These are phyloP conservation scores for Trichomycterus rosablanca DNA, from an alignment of 2,113 vertebrate species.

Conservation along the genomic window DNA sequence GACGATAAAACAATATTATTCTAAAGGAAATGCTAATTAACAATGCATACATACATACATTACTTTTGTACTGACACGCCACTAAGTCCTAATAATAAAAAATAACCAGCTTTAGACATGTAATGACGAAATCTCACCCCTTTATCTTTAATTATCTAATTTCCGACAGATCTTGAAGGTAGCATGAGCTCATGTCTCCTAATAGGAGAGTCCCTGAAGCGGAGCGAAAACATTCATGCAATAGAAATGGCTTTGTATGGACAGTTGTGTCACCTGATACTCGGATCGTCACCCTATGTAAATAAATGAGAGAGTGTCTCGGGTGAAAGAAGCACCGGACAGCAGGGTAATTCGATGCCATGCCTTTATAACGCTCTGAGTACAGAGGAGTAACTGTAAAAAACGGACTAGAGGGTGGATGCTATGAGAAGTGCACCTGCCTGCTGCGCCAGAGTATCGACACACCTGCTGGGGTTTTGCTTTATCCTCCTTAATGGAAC, in stretches of 20 bases:
- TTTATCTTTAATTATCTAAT: too few relatives aligned
- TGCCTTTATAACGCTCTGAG: conserved; percentile 41
- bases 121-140: too few relatives aligned
- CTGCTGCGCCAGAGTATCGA: too few relatives aligned
- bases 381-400: neutral
- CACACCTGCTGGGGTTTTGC: too few relatives aligned
- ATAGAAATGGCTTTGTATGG: conserved; percentile 35
- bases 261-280: conserved; percentile 48
- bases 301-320: conserved; percentile 37
- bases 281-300: conserved; percentile 46
- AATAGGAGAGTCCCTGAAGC: conserved; percentile 1
- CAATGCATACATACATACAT: too few relatives aligned
- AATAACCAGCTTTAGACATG: too few relatives aligned
- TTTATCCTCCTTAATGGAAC: too few relatives aligned
- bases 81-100: too few relatives aligned
- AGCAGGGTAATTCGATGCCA: conserved; percentile 46
- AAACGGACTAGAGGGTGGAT: conserved; percentile 6
- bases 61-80: too few relatives aligned
- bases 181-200: neutral
- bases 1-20: too few relatives aligned
- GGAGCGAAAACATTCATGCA: conserved; percentile 30
- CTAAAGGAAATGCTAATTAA: too few relatives aligned
- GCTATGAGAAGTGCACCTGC: conserved; percentile 46
- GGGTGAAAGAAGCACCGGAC: conserved; percentile 37
- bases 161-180: neutral